Conservation (phyloP, 2,888 invertebrate genomes). For the Saturnia japonica region DNA sequence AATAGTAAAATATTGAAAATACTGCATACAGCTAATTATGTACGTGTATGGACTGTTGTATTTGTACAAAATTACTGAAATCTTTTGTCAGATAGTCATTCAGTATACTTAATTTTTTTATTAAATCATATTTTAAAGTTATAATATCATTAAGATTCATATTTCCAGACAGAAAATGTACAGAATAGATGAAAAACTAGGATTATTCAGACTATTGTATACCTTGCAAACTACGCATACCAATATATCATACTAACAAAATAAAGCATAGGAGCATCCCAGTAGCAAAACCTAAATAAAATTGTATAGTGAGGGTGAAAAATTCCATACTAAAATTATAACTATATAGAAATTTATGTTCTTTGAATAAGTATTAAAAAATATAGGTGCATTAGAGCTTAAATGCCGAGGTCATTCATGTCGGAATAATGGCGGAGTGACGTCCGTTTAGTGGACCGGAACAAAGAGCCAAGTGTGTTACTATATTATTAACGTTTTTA, state of each 20-base stretch:
- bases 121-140: too few relatives aligned
- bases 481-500: constrained; percentile 55
- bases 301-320: not conserved
- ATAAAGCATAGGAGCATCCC: not conserved
- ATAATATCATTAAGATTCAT: too few relatives aligned
- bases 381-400: constrained; percentile 53
- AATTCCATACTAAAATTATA: not conserved
- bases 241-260: not conserved
- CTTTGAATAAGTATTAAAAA: constrained; percentile 29
- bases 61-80: too few relatives aligned
- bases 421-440: constrained; percentile 54
- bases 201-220: too few relatives aligned
- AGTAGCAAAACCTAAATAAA: not conserved
- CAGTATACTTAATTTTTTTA: too few relatives aligned
- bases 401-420: constrained; percentile 58
- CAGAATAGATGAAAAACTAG: too few relatives aligned
- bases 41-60: too few relatives aligned
- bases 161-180: too few relatives aligned
- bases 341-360: not conserved
- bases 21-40: too few relatives aligned
- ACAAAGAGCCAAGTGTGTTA: constrained; percentile 50
- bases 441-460: constrained; percentile 55
- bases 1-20: too few relatives aligned
- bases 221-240: too few relatives aligned
- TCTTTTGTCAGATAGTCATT: too few relatives aligned